Conservation (phyloP, 2,113 vertebrate genomes). For the Pardalotus punctatus region DNA sequence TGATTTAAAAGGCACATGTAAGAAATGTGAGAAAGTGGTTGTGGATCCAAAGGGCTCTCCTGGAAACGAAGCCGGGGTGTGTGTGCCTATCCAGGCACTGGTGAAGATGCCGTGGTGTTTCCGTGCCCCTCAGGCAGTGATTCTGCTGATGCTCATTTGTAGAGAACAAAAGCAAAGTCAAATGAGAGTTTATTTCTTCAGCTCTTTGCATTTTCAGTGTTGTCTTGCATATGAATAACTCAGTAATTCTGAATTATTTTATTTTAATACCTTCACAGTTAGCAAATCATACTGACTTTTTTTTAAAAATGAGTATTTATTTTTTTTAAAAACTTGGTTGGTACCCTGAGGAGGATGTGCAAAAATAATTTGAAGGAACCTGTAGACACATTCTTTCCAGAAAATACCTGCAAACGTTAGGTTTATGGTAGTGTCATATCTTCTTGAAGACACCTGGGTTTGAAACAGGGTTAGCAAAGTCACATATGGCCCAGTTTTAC, state of each 20-base stretch:
- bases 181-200: not conserved
- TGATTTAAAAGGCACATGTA: not conserved
- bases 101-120: not conserved
- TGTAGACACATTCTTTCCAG: not conserved
- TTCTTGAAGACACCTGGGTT: not conserved
- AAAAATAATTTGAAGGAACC: not conserved
- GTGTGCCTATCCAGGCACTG: not conserved
- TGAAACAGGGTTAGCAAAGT: not conserved
- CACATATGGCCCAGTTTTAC: not conserved
- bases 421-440: accelerated
- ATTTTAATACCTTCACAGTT: not conserved
- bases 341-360: not conserved
- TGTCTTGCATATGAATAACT: not conserved
- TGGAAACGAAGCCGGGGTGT: accelerated
- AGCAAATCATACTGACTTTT: not conserved
- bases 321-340: not conserved
- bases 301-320: not conserved
- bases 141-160: not conserved
- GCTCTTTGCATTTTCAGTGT: not conserved
- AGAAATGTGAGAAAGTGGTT: not conserved
- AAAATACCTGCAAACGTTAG: not conserved
- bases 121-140: not conserved
- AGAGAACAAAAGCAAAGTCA: not conserved
- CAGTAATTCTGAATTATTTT: not conserved
- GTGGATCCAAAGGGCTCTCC: not conserved